These are phyloP conservation scores for Dryobota labecula DNA, from an alignment of 2,888 invertebrate species.

Conservation along the genomic window DNA sequence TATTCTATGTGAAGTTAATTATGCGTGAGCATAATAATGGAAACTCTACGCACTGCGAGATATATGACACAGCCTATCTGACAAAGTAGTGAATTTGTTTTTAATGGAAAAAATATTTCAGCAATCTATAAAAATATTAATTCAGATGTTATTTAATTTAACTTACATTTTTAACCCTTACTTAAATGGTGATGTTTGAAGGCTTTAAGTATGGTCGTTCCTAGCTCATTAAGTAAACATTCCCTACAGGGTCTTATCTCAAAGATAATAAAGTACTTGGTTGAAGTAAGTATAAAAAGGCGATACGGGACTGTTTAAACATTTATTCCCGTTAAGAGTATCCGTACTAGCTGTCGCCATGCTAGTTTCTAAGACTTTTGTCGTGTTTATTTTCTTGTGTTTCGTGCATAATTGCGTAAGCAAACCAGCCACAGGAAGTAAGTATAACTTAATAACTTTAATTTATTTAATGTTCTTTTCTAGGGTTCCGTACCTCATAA, in stretches of 20 bases:
- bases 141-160: constrained; percentile 2
- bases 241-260: constrained; percentile 85
- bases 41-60: constrained; percentile 72
- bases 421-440: constrained; percentile 80
- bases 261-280: constrained; percentile 81
- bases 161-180: not conserved
- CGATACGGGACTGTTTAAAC: constrained; percentile 77
- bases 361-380: constrained; percentile 73
- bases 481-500: not conserved
- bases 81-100: constrained; percentile 31
- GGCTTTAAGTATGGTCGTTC: constrained; percentile 76
- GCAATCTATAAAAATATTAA: not conserved
- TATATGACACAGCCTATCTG: constrained; percentile 39
- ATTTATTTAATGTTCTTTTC: not conserved
- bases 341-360: constrained; percentile 70
- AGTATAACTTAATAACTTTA: constrained; percentile 68
- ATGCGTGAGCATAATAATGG: constrained; percentile 36
- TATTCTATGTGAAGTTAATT: constrained; percentile 75
- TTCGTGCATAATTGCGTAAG: constrained; percentile 73
- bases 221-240: constrained; percentile 88
- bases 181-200: constrained; percentile 74
- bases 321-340: constrained; percentile 77
- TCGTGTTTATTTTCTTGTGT: constrained; percentile 72
- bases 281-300: constrained; percentile 80
- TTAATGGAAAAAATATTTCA: not conserved